Percentiles rank a stretch among this genome's conserved stretches.
These are phyloP conservation scores for Cynoglossus semilaevis DNA, from an alignment of 2,113 vertebrate species.

Conservation along the genomic window DNA sequence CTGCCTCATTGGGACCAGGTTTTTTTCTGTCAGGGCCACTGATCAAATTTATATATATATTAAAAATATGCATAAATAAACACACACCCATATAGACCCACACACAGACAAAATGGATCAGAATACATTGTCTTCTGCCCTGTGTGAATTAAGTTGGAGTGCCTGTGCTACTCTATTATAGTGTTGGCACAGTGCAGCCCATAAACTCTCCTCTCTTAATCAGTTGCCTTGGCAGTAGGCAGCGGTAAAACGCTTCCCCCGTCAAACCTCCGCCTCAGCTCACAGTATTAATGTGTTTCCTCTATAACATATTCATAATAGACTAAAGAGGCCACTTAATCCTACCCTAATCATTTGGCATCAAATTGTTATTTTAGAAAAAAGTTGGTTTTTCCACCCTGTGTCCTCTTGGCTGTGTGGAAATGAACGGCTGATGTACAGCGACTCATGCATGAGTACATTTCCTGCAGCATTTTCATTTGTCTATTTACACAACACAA, in stretches of 20 bases:
- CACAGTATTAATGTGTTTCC: constrained; percentile 38
- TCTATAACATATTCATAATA: constrained; percentile 19
- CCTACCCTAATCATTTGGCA: constrained; percentile 14
- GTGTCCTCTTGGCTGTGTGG: too few relatives aligned
- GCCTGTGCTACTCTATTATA: constrained; percentile 61
- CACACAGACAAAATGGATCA: background rate
- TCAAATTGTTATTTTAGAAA: constrained; percentile 14
- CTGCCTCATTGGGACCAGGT: too few relatives aligned
- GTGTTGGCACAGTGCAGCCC: constrained; percentile 53
- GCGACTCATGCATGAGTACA: too few relatives aligned
- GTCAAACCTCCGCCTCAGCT: constrained; percentile 48
- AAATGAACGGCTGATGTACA: background rate
- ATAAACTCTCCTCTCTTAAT: constrained; percentile 62
- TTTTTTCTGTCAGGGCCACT: too few relatives aligned
- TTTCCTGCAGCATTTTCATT: too few relatives aligned
- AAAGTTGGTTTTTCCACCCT: background rate
- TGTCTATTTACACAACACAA: too few relatives aligned
- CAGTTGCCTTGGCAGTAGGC: constrained; percentile 53
- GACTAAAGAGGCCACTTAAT: constrained; percentile 19
- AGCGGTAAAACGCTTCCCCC: constrained; percentile 36
- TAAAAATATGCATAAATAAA: background rate
- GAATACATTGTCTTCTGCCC: constrained; percentile 30
- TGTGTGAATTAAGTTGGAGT: constrained; percentile 43
- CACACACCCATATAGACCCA: background rate
- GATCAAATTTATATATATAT: too few relatives aligned